Evolutionary conservation across 1,140 invertebrate genomes (phyloP), one percentile per base, ranked within the genome.

Genomic region (Apolygus lucorum): DNA sequence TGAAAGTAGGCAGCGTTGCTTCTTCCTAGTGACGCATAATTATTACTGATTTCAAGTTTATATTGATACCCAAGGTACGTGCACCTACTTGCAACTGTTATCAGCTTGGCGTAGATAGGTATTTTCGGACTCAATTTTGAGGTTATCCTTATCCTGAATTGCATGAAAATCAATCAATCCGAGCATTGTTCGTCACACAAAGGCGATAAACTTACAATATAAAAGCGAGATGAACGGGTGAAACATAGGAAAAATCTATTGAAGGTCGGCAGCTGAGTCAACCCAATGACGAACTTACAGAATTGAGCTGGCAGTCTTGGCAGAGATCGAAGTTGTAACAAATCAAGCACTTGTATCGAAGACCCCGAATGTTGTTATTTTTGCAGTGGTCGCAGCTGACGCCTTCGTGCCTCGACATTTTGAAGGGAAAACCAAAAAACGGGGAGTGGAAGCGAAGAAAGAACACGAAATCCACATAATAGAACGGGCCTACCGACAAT

Each of bases 291-390:
- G 2, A 59, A 59, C 54, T 59, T 59, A 59, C 54, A 11, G 54
- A 59, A 59, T 21, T 59, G 22, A 59, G 54, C 22, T 59, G 54
- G 54, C 54, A 59, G 22, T 59, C 54, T 59, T 59, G 54, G 54
- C 54, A 59, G 8, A 59, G 22, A 24, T 59, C 54, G 54, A 59
- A 59, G 22, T 59, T 59, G 54, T 11, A 14, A 22, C 54, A 59
- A 59, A 59, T 59, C 54, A 59, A 59, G 22, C 54, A 59, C 22
- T 59, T 59, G 54, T 59, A 59, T 8, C 54, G 54, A 59, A 59
- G 54, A 24, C 54, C 54, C 22, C 54, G 54, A 22, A 59, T 24
- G 22, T 59, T 59, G 54, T 17, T 59, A 4, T 59, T 59, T 24
- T 59, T 59, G 22, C 54, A 59, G 22, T 59, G 11, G 22, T 59